Conservation (phyloP, 2,797 vertebrate genomes). For the Basileuterus tristriatus region DNA sequence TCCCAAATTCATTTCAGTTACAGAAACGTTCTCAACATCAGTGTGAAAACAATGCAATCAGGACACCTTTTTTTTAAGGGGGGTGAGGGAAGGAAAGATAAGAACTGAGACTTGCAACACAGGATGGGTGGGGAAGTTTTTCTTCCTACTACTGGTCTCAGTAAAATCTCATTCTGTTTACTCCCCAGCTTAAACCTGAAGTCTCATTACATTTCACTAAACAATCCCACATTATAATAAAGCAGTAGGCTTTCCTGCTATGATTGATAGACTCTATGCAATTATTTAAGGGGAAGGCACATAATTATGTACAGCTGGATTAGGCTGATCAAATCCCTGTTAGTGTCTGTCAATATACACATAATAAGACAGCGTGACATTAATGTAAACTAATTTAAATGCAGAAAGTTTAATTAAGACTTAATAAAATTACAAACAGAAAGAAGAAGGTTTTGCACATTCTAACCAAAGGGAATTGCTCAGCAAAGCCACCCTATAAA, state of each 20-base stretch:
- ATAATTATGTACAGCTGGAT: slow-evolving; percentile 43
- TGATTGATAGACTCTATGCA: slow-evolving; percentile 46
- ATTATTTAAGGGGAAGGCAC: slow-evolving; percentile 55
- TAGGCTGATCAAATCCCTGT: slow-evolving; percentile 49
- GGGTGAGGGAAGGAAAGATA: not conserved
- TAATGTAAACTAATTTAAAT: slow-evolving; percentile 52
- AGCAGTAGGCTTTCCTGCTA: not conserved
- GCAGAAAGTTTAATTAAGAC: slow-evolving; percentile 54
- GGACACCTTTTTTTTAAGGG: not conserved
- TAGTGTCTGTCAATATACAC: slow-evolving; percentile 24
- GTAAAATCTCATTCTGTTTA: slow-evolving; percentile 55
- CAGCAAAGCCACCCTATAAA: not conserved
- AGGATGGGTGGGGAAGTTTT: slow-evolving; percentile 44
- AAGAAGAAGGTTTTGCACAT: not conserved
- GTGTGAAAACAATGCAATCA: not conserved
- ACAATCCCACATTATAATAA: slow-evolving; percentile 45
- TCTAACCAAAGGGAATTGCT: not conserved
- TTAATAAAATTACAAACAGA: slow-evolving; percentile 24
- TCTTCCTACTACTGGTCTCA: slow-evolving; percentile 15
- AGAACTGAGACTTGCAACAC: not conserved
- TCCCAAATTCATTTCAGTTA: not conserved
- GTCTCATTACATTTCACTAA: slow-evolving; percentile 44
- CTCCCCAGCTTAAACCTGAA: slow-evolving; percentile 53
- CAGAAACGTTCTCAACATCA: not conserved
- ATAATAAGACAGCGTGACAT: slow-evolving; percentile 13